Base-by-base conservation (phyloP, 2,113 vertebrate species). In the Dipodomys merriami region DNA sequence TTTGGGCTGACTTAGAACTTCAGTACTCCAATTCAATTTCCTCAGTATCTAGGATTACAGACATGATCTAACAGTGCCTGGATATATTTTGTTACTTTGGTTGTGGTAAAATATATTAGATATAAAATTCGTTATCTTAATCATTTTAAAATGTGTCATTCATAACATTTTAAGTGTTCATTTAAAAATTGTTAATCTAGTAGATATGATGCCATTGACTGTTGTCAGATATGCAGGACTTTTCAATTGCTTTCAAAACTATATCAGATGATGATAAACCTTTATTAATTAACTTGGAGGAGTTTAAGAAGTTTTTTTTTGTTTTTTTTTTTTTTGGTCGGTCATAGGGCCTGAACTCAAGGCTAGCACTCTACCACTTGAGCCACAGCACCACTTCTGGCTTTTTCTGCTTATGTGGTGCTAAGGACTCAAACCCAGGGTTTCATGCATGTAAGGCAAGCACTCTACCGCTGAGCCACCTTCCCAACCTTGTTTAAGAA, bases 51-150 rank as follows among this genome's bases (percentile, higher is more conserved):
- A 16, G 53, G 53, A 57, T 57, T 57, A 57, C 53, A 57, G 53
- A 57, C 53, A 57, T 16, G 13, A 57, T 13, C 53, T 13, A 57
- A 4, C 53, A 57, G 53, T 57, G 53, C 53, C 53, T 57, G 16
- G 53, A 57, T 68, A 91, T 88, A 77, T 80, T 91, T 91, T 77
- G 3, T 68, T 11, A 27, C 78, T 76, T 81, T 90, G 83, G 53
- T 57, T 76, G 10, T 77, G 22, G 12, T 53, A 90, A 95, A 69
- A 82, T 65, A 25, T 2, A 90, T 18, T 30, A 69, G 79, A 86
- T 7, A 90, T 33, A 86, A 81, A 93, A 39, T 84, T 91, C 57
- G 49, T 0, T 65, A n/a, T 67, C 1, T n/a, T 92, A 79, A 30
- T 16, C 46, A 68, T 83, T 91, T 83, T 53, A 67, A 83, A 84